Evolutionary conservation across 1,140 invertebrate species (phyloP).

Genomic region (Drosophila insularis): DNA sequence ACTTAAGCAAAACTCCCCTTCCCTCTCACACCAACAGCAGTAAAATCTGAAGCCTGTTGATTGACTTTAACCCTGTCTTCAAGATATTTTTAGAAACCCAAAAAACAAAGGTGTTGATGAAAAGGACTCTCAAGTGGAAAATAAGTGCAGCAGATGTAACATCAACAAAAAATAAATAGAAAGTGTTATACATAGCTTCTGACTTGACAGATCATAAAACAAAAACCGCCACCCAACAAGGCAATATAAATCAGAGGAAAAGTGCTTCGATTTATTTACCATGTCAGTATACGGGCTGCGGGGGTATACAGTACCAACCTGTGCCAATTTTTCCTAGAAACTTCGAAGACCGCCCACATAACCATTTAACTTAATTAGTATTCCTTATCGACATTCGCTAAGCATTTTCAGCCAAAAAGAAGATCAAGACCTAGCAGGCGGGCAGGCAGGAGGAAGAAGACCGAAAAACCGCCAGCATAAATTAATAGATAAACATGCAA

Average conservation of each 20-base stretch:
- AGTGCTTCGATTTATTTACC: neutral
- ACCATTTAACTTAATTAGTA: constrained; percentile 73
- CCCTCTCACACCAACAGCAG: no score
- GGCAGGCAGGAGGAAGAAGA: neutral
- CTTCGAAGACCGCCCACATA: constrained; percentile 46
- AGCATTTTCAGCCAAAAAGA: constrained; percentile 39
- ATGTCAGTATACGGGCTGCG: constrained; percentile 39
- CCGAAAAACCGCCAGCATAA: constrained; percentile 69
- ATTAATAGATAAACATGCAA: constrained; percentile 77
- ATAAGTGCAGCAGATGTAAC: constrained; percentile 47
- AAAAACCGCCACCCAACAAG: neutral
- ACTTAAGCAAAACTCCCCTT: neutral
- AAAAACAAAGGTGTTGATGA: constrained; percentile 37
- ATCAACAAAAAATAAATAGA: constrained; percentile 24
- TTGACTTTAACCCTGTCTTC: constrained; percentile 28
- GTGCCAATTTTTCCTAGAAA: constrained; percentile 49
- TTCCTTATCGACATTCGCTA: constrained; percentile 51
- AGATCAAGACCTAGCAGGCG: constrained; percentile 35
- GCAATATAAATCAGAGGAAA: neutral
- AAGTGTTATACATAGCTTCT: no score
- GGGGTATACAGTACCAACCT: constrained; percentile 23
- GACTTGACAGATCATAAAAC: neutral
- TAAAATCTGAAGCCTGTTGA: constrained; percentile 23
- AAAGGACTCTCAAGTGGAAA: constrained; percentile 56
- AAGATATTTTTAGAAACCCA: constrained; percentile 31